Evolutionary conservation across 2,113 vertebrate genomes (phyloP).

Genomic region (Lota lota): DNA sequence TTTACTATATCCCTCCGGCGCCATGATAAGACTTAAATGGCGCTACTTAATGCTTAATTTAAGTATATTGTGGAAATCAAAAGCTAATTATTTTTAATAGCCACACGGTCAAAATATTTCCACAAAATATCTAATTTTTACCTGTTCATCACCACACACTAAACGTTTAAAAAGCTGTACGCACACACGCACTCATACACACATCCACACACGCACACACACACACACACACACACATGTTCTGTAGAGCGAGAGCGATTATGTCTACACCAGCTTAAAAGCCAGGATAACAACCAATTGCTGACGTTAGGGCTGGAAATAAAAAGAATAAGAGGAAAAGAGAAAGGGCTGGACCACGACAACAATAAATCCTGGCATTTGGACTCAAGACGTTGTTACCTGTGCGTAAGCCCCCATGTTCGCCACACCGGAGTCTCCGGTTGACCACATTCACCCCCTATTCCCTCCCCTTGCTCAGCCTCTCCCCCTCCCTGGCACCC

Average conservation of each 20-base stretch:
- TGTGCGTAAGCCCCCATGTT: conserved; percentile 68
- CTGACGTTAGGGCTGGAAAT: conserved; percentile 25
- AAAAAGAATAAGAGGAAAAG: conserved; percentile 4
- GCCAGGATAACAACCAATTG: conserved; percentile 52
- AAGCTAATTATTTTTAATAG: too few species aligned
- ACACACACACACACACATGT: conserved; percentile 28
- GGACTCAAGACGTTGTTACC: conserved; percentile 63
- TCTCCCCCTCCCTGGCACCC: conserved; percentile 46
- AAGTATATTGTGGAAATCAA: too few species aligned
- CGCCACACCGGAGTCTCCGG: conserved; percentile 67
- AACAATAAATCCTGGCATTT: conserved; percentile 58
- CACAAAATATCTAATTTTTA: too few species aligned
- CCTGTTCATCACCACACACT: not conserved
- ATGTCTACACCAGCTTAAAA: conserved; percentile 61
- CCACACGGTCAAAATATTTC: too few species aligned
- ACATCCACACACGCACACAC: not conserved
- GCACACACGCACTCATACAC: conserved; percentile 14
- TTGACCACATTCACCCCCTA: conserved; percentile 48
- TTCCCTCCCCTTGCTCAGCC: too few species aligned
- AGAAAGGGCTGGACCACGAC: not conserved
- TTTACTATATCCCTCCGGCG: not conserved
- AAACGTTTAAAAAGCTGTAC: too few species aligned
- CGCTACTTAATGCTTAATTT: too few species aligned
- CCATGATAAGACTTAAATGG: not conserved
- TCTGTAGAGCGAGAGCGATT: conserved; percentile 55